Percentiles rank a stretch among this genome's conserved stretches.
Conservation (phyloP, 1,140 invertebrate genomes). For the Monomorium pharaonis region DNA sequence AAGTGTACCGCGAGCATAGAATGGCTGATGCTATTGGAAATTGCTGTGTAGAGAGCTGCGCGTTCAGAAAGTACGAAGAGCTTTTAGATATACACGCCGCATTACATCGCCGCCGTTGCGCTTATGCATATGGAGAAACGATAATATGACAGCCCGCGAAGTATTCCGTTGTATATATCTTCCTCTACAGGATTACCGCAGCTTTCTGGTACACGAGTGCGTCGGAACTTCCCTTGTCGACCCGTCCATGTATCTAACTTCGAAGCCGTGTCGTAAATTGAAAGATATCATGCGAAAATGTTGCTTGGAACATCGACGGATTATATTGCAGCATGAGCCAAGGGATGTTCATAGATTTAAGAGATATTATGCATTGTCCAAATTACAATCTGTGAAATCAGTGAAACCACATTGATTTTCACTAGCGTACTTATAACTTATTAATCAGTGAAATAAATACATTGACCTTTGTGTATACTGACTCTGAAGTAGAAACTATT, state of each 20-base stretch:
- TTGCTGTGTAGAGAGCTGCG: not conserved
- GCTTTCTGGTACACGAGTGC: conserved; percentile 15
- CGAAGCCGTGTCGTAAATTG: not conserved
- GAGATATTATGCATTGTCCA: not conserved
- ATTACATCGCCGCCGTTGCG: conserved; percentile 21
- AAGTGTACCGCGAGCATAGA: conserved; percentile 2
- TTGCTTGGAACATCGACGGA: not conserved
- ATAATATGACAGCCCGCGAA: conserved; percentile 48
- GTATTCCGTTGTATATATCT: conserved; percentile 26
- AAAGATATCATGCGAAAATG: conserved; percentile 3
- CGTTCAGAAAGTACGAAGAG: conserved; percentile 39
- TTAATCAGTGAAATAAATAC: no score
- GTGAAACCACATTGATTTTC: no score
- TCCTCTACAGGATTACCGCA: conserved; percentile 25
- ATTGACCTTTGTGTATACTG: no score
- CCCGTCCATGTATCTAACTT: conserved; percentile 1
- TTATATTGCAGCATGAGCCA: not conserved
- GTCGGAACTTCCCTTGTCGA: conserved; percentile 22
- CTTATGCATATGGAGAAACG: conserved; percentile 55
- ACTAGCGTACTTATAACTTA: no score
- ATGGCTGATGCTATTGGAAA: not conserved
- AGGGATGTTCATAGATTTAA: not conserved
- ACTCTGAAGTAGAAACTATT: no score
- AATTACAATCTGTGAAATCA: not conserved
- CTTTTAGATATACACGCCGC: conserved; percentile 39